A percentile compares a stretch with the other conserved stretches of the same genome.
Evolutionary conservation across 2,888 invertebrate genomes (phyloP).

Genomic region (Erebia aethiops): DNA sequence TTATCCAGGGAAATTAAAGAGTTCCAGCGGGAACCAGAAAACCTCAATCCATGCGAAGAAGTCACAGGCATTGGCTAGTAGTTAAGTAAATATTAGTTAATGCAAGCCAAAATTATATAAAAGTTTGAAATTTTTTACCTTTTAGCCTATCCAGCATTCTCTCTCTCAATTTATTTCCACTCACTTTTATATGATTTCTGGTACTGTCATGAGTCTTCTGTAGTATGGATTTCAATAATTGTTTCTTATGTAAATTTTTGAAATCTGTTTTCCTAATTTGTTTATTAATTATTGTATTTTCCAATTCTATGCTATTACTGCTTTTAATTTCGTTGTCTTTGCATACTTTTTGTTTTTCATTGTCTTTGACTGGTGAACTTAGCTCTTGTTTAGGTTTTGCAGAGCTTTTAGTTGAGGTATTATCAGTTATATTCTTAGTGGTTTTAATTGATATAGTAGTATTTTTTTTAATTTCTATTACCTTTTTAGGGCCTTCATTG

Average conservation of each 20-base stretch:
- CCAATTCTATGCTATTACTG: not conserved
- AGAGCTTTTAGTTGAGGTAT: not conserved
- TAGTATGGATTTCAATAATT: conserved; percentile 52
- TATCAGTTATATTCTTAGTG: conserved; percentile 7
- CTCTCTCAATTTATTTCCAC: conserved; percentile 76
- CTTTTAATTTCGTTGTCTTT: not conserved
- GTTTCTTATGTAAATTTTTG: conserved; percentile 45
- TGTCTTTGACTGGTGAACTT: not conserved
- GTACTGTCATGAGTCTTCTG: conserved; percentile 45
- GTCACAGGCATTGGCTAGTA: too few relatives aligned
- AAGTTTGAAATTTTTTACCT: conserved; percentile 64
- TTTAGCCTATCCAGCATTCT: conserved; percentile 88
- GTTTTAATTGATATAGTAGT: conserved; percentile 29
- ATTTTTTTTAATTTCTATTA: conserved; percentile 30
- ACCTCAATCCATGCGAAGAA: too few relatives aligned
- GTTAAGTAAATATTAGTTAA: too few relatives aligned
- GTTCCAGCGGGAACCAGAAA: too few relatives aligned
- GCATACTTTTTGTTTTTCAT: not conserved
- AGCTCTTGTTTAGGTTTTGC: not conserved
- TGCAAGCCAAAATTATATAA: too few relatives aligned
- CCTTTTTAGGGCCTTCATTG: conserved; percentile 33
- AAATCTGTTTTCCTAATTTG: conserved; percentile 37
- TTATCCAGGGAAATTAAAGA: too few relatives aligned
- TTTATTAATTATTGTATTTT: not conserved
- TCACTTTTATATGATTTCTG: conserved; percentile 56